These are phyloP conservation scores for Drosophila equinoxialis DNA, from an alignment of 1,140 invertebrate species.

Conservation along the genomic window DNA sequence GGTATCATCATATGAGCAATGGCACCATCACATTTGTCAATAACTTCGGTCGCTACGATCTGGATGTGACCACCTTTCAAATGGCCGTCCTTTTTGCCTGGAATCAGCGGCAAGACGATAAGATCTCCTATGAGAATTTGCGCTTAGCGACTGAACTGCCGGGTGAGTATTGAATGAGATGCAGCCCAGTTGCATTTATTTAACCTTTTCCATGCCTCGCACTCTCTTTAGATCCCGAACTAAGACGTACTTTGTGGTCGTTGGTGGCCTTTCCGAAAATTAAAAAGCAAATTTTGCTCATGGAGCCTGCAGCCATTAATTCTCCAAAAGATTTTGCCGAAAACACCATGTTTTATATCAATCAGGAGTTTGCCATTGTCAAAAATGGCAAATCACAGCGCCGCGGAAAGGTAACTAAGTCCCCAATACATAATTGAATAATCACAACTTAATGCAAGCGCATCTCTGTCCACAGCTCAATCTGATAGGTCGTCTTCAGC, in stretches of 20 bases:
- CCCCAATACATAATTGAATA: not conserved
- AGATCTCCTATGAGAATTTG: conserved; percentile 97
- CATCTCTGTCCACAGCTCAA: conserved; percentile 85
- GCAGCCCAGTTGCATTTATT: not conserved
- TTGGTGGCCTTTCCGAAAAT: conserved; percentile 98
- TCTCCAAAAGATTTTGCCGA: conserved; percentile 97
- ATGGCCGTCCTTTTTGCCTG: conserved; percentile 99
- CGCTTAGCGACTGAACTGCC: conserved; percentile 97
- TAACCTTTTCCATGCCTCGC: not conserved
- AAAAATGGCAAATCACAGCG: conserved; percentile 98
- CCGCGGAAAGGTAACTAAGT: conserved; percentile 90
- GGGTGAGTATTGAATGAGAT: conserved; percentile 36
- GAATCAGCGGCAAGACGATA: conserved; percentile 97
- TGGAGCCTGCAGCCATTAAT: conserved; percentile 88
- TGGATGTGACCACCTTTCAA: conserved; percentile 99
- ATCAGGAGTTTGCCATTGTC: conserved; percentile 95
- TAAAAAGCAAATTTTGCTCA: conserved; percentile 94
- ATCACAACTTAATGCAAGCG: not conserved
- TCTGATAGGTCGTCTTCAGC: conserved; percentile 95
- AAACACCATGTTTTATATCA: conserved; percentile 97
- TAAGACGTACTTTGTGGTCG: conserved; percentile 98
- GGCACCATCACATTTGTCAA: conserved; percentile 98
- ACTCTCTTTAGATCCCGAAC: conserved; percentile 89
- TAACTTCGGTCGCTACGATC: conserved; percentile 96
- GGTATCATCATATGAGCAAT: conserved; percentile 99